Evolutionary conservation across 2,888 invertebrate genomes (phyloP), one percentile per base, ranked within the genome.

Genomic region (Yponomeuta cagnagella): DNA sequence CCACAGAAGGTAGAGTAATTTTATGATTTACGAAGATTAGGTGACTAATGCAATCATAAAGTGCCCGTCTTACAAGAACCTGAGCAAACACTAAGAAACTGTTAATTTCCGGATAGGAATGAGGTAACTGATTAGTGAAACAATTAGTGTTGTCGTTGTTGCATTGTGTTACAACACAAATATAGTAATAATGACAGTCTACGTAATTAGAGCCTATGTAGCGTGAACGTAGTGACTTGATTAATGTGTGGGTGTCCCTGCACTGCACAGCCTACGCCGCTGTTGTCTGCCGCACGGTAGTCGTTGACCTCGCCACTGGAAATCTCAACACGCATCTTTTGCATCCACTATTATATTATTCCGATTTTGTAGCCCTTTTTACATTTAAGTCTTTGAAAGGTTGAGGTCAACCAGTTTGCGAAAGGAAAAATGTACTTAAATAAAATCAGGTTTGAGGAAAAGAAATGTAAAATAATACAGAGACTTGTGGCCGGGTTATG

Each of bases 221-320:
- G 15, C 52, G 15, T 15, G 15, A 15, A 58, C 4, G 52, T 58
- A 58, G 15, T 4, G 12, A 15, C 52, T 12, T 4, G 15, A 58
- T 15, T 58, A 58, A 12, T 15, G 12, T 58, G 52, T 15, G 12
- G 3, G 52, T 58, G 52, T 15, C 52, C 52, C 15, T 58, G 15
- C 52, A 15, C 15, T 58, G 15, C 52, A 15, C 52, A 58, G 52
- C 52, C 52, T 58, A 58, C 12, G 15, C 12, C 3, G 52, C 52
- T 58, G 52, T 58, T 58, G 52, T 58, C 52, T 58, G 72, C 73
- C 74, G 72, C 77, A 76, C 74, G 76, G 73, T 75, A 75, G 76
- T 72, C 74, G 74, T 74, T 76, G 75, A 77, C 76, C 76, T 73
- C 74, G 67, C 71, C 5, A 58, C 15, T 5, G 52, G 15, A 58